Evolutionary conservation across 2,888 invertebrate genomes (phyloP), one percentile per base, ranked within the genome.

Genomic region (Agriopis aurantiaria): DNA sequence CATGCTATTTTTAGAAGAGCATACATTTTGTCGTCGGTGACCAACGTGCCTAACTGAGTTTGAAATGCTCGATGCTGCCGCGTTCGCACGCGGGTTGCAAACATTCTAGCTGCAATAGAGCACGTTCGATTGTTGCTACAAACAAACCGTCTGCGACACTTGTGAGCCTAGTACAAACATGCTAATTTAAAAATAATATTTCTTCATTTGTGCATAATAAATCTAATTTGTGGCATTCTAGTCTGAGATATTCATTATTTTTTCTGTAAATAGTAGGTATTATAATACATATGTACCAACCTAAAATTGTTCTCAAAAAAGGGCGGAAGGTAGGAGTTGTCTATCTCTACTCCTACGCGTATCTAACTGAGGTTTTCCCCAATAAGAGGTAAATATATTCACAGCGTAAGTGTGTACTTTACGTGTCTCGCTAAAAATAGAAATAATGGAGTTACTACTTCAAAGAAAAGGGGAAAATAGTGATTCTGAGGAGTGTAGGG

Each of bases 301-400:
- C 51, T 46, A 40, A 46, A 58, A 23, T 41, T 33, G 49, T 49
- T 17, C 40, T 14, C 48, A 11, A 33, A 58, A 45, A 23, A 46
- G 8, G n/a, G 0, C 58, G 12, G 41, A 10, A 55, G 40, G 60
- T 10, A 40, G 17, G 17, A 55, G 51, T 11, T 46, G 33, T 12
- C 55, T 48, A 53, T 61, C n/a, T 43, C 56, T 12, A 14, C 23
- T 45, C 63, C 14, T 17, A 58, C 46, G 60, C 48, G 48, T 43
- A 63, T 58, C 64, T 68, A 56, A 49, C 59, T 3, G 52, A 56
- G 69, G 60, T 68, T 75, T 76, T 74, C 72, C 73, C 71, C 69
- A 75, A 68, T 69, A 56, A 52, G 56, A 33, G 14, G 61, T 52
- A 65, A 69, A 69, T 72, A 62, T 71, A 71, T 71, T 74, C 63